Conservation (phyloP, 2,113 vertebrate genomes). For the Desmodus rotundus region DNA sequence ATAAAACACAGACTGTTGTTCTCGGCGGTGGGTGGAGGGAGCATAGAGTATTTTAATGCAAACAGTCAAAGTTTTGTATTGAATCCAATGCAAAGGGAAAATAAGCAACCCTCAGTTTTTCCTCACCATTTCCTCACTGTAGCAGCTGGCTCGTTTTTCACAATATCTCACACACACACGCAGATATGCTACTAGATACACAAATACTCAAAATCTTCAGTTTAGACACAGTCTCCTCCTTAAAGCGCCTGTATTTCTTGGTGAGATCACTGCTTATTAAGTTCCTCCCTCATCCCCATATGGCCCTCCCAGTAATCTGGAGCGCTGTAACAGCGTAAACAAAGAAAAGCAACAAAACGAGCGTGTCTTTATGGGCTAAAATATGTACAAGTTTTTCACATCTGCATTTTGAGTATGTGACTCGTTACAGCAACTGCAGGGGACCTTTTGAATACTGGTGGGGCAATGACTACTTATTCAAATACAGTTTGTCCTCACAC, state of each 20-base stretch:
- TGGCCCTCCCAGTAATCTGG: background rate
- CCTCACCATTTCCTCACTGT: accelerated
- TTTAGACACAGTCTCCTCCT: background rate
- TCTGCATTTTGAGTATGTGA: background rate
- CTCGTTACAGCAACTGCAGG: background rate
- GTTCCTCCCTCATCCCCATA: background rate
- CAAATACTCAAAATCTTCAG: background rate
- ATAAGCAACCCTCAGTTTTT: background rate
- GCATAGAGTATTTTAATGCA: background rate
- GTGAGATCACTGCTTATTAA: background rate
- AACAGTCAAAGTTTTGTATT: background rate
- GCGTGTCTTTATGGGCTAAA: background rate
- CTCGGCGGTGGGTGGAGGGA: background rate
- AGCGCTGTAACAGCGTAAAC: background rate
- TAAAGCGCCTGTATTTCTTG: background rate
- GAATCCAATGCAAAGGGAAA: background rate
- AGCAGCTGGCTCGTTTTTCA: background rate
- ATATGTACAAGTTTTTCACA: background rate
- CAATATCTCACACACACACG: background rate
- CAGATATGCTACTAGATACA: background rate
- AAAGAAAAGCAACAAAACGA: slow-evolving; percentile 8
- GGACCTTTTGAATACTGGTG: background rate
- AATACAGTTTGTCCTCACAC: background rate
- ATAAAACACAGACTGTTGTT: background rate
- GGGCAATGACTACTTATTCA: background rate